Conservation (phyloP, 2,888 invertebrate genomes). For the Choreutis nemorana region DNA sequence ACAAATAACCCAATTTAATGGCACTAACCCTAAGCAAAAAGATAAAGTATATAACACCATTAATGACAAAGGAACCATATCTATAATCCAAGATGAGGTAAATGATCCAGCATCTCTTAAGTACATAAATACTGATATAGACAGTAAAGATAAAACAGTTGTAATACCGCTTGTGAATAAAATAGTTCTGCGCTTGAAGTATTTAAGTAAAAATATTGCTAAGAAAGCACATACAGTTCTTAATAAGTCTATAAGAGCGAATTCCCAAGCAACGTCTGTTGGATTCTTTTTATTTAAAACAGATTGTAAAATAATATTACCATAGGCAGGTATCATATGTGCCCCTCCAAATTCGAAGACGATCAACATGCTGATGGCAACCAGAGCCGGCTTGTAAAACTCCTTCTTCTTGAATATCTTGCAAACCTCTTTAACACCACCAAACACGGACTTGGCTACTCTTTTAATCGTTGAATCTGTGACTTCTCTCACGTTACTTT, state of each 20-base stretch:
- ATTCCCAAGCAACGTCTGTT: conserved; percentile 59
- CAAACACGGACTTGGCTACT: conserved; percentile 25
- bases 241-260: conserved; percentile 71
- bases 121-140: conserved; percentile 47
- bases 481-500: conserved; percentile 18
- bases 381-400: conserved; percentile 51
- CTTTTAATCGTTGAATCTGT: conserved; percentile 24
- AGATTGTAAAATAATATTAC: conserved; percentile 45
- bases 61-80: conserved; percentile 40
- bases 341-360: conserved; percentile 58
- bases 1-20: conserved; percentile 56
- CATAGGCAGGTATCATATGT: conserved; percentile 55
- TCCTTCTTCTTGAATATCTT: conserved; percentile 55
- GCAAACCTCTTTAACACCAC: conserved; percentile 30
- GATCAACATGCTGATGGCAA: conserved; percentile 54
- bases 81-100: conserved; percentile 31
- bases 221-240: conserved; percentile 69
- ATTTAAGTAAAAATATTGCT: conserved; percentile 53
- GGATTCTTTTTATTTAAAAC: conserved; percentile 38
- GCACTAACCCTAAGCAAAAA: conserved; percentile 51
- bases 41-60: conserved; percentile 49
- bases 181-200: conserved; percentile 42
- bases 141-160: conserved; percentile 40
- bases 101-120: conserved; percentile 36
- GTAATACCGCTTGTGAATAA: conserved; percentile 44